Percentiles rank a stretch among this genome's conserved stretches.
Evolutionary conservation across 1,140 invertebrate genomes (phyloP).

Genomic region (Cyclina sinensis): DNA sequence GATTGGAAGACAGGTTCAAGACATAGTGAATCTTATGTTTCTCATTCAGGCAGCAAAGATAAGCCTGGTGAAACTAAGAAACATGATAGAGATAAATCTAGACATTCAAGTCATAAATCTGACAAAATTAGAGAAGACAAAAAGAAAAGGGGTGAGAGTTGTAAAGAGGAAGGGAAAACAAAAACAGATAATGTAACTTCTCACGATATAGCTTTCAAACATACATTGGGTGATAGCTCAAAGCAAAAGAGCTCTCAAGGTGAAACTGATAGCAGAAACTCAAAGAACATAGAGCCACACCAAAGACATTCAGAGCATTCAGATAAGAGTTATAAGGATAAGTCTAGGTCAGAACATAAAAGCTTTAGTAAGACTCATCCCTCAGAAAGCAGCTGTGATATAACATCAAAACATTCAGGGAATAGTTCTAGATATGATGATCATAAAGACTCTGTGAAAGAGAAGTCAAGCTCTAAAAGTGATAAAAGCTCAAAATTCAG

Average conservation of each 20-base stretch:
- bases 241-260: background rate
- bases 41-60: background rate
- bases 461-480: background rate
- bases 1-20: background rate
- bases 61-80: conserved; percentile 12
- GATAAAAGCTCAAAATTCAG: background rate
- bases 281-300: background rate
- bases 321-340: background rate
- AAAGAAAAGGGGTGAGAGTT: background rate
- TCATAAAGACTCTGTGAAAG: conserved; percentile 1
- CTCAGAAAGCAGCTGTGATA: conserved; percentile 3
- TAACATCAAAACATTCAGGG: background rate
- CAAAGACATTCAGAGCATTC: background rate
- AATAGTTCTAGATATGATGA: background rate
- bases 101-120: background rate
- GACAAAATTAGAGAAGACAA: background rate
- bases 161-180: background rate
- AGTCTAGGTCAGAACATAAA: background rate
- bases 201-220: background rate
- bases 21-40: background rate
- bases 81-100: conserved; percentile 16
- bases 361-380: background rate
- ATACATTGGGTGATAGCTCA: conserved; percentile 14
- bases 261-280: background rate
- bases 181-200: background rate